Evolutionary conservation across 2,888 invertebrate genomes (phyloP), one percentile per base, ranked within the genome.

Genomic region (Ectobius pallidus): DNA sequence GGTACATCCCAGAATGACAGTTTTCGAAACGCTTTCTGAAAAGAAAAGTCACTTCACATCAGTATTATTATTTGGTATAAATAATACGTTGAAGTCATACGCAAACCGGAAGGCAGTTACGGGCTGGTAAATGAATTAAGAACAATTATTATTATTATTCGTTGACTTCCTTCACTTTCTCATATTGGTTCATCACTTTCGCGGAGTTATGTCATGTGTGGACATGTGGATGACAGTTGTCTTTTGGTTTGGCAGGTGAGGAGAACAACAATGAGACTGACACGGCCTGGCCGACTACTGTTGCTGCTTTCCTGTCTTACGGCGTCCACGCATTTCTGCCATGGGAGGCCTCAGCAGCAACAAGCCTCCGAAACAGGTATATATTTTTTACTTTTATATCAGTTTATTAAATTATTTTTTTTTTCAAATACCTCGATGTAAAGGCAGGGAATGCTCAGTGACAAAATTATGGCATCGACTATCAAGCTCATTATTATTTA

Each of bases 101-200:
- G 7, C 14, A 52, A 25, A 25, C 52, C n/a, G 52, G 52, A 52
- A 52, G 58, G 30, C 16, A 55, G 55, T 58, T 11, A 58, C 30
- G 58, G 58, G 16, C 58, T 58, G n/a, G 16, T 58, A 58, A 58
- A 58, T 58, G 25, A 30, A 58, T 1, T 58, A 58, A 58, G 16
- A 30, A 58, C 32, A 32, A n/a, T 2, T 6, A 32, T 16, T 58
- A 25, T n/a, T n/a, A n/a, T n/a, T 27, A n/a, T 16, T 1, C 6
- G 16, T n/a, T 30, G 20, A n/a, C 14, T 58, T 30, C 27, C 58
- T 30, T 58, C 27, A 30, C 58, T 58, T 58, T 58, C 58, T 14
- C 14, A 16, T 58, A 30, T 32, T 58, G 58, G 14, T n/a, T 58
- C 32, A 58, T 58, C 58, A 30, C 58, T 58, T 58, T 58, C 58